A percentile compares a stretch with the other conserved stretches of the same genome.
Evolutionary conservation across 1,140 invertebrate genomes (phyloP).

Genomic region (Bombus pascuorum): DNA sequence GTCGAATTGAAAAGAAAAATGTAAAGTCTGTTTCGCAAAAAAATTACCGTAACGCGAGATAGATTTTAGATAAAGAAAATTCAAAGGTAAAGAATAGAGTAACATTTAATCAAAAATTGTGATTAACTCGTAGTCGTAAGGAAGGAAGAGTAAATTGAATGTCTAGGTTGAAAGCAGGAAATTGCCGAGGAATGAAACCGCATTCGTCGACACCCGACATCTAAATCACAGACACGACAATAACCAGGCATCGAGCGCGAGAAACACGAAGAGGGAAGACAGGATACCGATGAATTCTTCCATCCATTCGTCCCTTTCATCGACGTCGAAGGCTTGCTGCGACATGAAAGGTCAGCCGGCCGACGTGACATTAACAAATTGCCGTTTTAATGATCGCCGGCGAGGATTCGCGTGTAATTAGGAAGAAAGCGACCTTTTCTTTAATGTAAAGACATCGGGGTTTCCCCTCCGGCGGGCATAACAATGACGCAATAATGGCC

Average conservation of each 20-base stretch:
- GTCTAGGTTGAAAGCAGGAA: not conserved
- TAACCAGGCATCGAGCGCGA: not conserved
- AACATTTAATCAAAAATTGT: not conserved
- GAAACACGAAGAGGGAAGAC: not conserved
- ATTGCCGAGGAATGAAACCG: not conserved
- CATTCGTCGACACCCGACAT: no score
- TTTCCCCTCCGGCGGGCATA: constrained; percentile 12
- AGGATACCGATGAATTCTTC: not conserved
- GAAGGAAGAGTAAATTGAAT: not conserved
- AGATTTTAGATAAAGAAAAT: no score
- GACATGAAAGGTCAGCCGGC: not conserved
- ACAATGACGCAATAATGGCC: constrained; percentile 49
- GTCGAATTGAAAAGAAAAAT: no score
- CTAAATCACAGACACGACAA: constrained; percentile 1
- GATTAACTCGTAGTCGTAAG: not conserved
- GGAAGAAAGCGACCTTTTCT: constrained; percentile 23
- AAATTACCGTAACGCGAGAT: not conserved
- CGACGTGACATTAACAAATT: constrained; percentile 34
- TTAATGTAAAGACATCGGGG: not conserved
- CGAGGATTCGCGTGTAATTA: constrained; percentile 19
- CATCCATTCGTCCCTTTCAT: not conserved
- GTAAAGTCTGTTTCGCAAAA: not conserved
- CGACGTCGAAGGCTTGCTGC: not conserved
- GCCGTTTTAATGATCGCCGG: constrained; percentile 22
- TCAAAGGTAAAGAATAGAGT: not conserved